These are phyloP conservation scores for Pygoscelis antarcticus DNA, from an alignment of 2,113 vertebrate genomes.

Conservation along the genomic window DNA sequence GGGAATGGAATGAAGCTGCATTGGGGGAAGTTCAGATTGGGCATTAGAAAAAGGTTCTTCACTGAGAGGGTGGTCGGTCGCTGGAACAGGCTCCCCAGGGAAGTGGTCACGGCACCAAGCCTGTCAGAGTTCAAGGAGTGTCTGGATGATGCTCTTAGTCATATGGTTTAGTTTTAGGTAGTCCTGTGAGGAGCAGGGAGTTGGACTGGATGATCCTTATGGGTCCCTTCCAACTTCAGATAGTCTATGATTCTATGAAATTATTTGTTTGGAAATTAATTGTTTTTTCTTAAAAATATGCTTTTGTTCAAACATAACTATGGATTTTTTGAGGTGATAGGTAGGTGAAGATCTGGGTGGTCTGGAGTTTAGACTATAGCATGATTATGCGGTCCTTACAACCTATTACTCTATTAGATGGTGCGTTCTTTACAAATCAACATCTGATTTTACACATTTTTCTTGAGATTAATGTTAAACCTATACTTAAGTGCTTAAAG, in stretches of 20 bases:
- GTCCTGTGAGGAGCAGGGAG: not conserved
- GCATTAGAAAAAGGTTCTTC: not conserved
- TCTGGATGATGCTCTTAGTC: rapidly evolving
- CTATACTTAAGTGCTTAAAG: not conserved
- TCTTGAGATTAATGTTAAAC: not conserved
- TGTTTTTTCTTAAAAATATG: not conserved
- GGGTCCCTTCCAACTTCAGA: not conserved
- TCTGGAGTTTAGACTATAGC: not conserved
- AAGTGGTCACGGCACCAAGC: not conserved
- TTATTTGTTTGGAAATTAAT: not conserved
- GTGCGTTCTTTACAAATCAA: not conserved
- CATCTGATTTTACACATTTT: not conserved
- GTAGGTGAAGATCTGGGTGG: not conserved
- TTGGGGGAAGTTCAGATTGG: not conserved
- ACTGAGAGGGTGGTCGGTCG: not conserved
- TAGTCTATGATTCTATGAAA: not conserved
- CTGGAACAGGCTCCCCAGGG: not conserved
- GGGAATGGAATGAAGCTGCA: not conserved
- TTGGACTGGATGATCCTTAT: not conserved
- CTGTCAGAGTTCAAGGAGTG: not conserved
- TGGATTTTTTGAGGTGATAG: not conserved
- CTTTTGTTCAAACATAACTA: not conserved
- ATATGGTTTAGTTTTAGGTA: not conserved
- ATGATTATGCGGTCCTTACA: not conserved
- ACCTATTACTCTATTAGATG: not conserved